Evolutionary conservation across 2,888 invertebrate genomes (phyloP).

Genomic region (Saturnia japonica): DNA sequence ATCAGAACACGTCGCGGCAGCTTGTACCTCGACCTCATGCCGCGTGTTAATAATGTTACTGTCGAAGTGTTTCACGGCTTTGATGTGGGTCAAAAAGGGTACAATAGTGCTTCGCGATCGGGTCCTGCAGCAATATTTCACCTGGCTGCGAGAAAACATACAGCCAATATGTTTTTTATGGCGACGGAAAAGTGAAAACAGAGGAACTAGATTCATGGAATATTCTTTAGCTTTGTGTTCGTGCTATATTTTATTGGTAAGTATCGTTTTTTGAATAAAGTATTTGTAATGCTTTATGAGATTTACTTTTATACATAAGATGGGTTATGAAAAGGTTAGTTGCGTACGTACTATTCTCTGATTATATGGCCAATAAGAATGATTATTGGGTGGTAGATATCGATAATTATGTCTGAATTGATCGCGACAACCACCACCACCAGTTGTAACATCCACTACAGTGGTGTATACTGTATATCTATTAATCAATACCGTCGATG

Average conservation of each 20-base stretch:
- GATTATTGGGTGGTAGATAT: too few relatives aligned
- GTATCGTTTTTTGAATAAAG: slow-evolving; percentile 25
- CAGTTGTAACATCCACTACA: too few relatives aligned
- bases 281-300: not conserved
- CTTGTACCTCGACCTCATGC: slow-evolving; percentile 48
- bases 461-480: too few relatives aligned
- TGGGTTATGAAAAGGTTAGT: too few relatives aligned
- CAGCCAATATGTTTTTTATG: slow-evolving; percentile 55
- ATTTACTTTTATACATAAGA: too few relatives aligned
- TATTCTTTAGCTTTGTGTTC: slow-evolving; percentile 34
- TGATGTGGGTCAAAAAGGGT: slow-evolving; percentile 69
- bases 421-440: too few relatives aligned
- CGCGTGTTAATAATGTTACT: slow-evolving; percentile 72
- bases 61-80: slow-evolving; percentile 61
- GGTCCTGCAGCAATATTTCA: slow-evolving; percentile 53
- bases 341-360: too few relatives aligned
- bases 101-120: slow-evolving; percentile 53
- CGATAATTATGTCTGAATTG: too few relatives aligned
- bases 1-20: slow-evolving; percentile 47
- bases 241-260: slow-evolving; percentile 39
- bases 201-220: slow-evolving; percentile 41
- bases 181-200: slow-evolving; percentile 39
- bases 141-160: slow-evolving; percentile 49
- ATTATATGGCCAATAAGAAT: too few relatives aligned
- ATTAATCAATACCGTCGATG: too few relatives aligned